Evolutionary conservation across 2,888 invertebrate species (phyloP), one percentile per base, ranked within the genome.

Genomic region (Thymelicus lineola): DNA sequence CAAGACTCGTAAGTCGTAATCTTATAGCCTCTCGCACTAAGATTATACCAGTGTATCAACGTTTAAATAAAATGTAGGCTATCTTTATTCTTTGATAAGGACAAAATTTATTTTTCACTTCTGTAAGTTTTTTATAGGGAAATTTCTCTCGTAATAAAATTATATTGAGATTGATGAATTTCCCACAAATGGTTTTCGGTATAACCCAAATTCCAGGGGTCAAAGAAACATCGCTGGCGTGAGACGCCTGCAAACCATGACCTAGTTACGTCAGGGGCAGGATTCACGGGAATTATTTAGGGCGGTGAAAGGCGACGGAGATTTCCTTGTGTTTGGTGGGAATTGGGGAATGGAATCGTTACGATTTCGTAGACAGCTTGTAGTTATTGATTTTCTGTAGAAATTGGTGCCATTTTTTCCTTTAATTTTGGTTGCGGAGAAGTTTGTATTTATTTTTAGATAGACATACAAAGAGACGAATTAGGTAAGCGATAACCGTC

Each of bases 251-350:
- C 87, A 86, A 90, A 90, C 84, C 82, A 86, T 82, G 90, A 86
- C 91, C 90, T 84, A 89, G 80, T 88, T 90, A 86, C 79, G 90
- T 90, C 88, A 74, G 70, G 65, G 75, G 78, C 89, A 89, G 87
- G 83, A 82, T 81, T 84, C 79, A 78, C 73, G 80, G 82, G 83
- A 86, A 89, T 88, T 83, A 89, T 88, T 89, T 86, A 86, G 57
- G 62, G 35, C 46, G 17, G 80, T 83, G 85, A 86, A 87, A 84
- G 82, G 83, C 78, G 81, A 76, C 79, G 80, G 84, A 88, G 86
- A 86, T 88, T 82, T 82, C 84, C 81, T 17, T 50, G 17, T 48
- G 46, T 50, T 50, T 50, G 48, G 15, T 50, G 48, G 48, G 17
- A 53, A 53, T 53, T 53, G 53, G 20, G 53, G 20, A 20, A 20